phyloP scores from a whole-genome alignment of 2,888 invertebrate genomes.

The Crioceris asparagi region DNA sequence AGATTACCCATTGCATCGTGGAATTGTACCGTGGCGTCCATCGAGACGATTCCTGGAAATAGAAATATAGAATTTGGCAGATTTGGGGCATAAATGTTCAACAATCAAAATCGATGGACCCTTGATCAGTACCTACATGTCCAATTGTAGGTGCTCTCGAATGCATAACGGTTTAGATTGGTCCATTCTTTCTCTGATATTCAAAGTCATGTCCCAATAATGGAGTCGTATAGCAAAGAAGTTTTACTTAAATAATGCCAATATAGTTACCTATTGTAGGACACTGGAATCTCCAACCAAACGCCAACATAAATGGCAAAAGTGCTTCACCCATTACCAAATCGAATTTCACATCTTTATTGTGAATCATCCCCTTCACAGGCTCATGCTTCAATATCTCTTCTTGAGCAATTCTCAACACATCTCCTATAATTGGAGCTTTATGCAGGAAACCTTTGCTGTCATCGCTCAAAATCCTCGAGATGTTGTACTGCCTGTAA shows the following conservation, averaged over 20 bases:
- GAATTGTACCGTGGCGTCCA: constrained; percentile 25
- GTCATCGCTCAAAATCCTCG: constrained; percentile 14
- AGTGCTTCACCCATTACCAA: constrained; percentile 28
- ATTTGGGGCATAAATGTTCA: too few relatives aligned
- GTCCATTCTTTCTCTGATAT: too few relatives aligned
- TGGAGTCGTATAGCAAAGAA: too few relatives aligned
- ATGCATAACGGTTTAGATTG: too few relatives aligned
- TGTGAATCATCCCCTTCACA: constrained; percentile 6
- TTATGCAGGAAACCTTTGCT: constrained; percentile 15
- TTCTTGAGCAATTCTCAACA: not conserved
- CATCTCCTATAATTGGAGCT: too few relatives aligned
- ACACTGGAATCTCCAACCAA: constrained; percentile 25
- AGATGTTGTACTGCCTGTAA: constrained; percentile 26
- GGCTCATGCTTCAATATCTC: constrained; percentile 1
- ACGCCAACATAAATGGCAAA: constrained; percentile 17
- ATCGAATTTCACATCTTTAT: constrained; percentile 27
- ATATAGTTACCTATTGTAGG: constrained; percentile 34
- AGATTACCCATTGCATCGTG: constrained; percentile 30
- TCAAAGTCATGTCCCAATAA: too few relatives aligned
- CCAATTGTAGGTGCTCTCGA: too few relatives aligned
- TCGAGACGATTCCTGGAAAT: constrained; percentile 27
- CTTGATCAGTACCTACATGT: too few relatives aligned
- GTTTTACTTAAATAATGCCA: too few relatives aligned
- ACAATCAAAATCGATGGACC: too few relatives aligned
- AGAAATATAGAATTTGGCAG: too few relatives aligned